These are phyloP conservation scores for Teleogryllus oceanicus DNA, from an alignment of 2,888 invertebrate species.

Conservation along the genomic window DNA sequence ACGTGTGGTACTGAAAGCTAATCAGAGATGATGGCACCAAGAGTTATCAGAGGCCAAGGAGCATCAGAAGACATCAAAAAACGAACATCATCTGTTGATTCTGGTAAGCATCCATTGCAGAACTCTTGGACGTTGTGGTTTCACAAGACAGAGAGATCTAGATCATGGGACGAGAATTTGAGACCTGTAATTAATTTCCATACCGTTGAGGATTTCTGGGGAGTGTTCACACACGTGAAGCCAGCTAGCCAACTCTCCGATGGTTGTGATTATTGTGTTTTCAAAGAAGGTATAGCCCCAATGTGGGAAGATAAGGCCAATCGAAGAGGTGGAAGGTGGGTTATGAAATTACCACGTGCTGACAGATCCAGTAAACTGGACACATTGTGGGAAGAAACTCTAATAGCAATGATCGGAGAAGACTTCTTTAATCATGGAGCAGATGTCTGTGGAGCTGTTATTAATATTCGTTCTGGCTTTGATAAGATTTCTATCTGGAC, in stretches of 20 bases:
- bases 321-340: slow-evolving; percentile 85
- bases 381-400: slow-evolving; percentile 82
- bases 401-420: slow-evolving; percentile 89
- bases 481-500: slow-evolving; percentile 97
- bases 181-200: background rate
- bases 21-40: background rate
- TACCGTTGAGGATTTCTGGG: background rate
- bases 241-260: slow-evolving; percentile 77
- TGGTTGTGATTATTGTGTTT: slow-evolving; percentile 83
- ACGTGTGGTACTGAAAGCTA: no score
- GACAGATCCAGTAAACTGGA: slow-evolving; percentile 73
- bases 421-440: slow-evolving; percentile 88
- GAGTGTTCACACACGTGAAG: slow-evolving; percentile 79
- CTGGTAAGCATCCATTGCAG: background rate
- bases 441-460: slow-evolving; percentile 94
- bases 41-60: background rate
- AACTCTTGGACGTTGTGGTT: background rate
- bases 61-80: background rate
- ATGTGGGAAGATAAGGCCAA: slow-evolving; percentile 57
- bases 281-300: slow-evolving; percentile 82
- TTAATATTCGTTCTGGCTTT: slow-evolving; percentile 84
- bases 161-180: slow-evolving; percentile 18
- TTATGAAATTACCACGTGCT: slow-evolving; percentile 77
- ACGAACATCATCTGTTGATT: background rate
- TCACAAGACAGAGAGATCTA: slow-evolving; percentile 8